Evolutionary conservation across 2,113 vertebrate species (phyloP), one percentile per base, ranked within the genome.

Genomic region (Sclerurus mexicanus): DNA sequence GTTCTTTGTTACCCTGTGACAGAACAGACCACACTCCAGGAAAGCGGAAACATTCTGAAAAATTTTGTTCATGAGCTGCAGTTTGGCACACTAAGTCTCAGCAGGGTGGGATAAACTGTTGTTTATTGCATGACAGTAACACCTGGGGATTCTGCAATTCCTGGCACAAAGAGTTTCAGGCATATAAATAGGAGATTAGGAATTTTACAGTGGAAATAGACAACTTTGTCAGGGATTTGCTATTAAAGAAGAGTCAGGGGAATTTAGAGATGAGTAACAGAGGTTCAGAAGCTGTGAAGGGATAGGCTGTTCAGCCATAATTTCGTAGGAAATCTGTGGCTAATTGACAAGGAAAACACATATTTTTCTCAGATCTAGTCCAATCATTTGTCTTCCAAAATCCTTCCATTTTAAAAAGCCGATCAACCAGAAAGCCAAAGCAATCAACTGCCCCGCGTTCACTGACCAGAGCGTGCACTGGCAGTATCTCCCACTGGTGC

Each of bases 1-100:
- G 49, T 49, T 77, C n/a, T 81, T 88, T 93, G 31, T 74, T 72
- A 56, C 5, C 12, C 33, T 47, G 49, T 79, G 71, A 24, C 71
- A 63, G 83, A 75, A 47, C 33, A 47, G 87, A 23, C 27, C 1
- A 7, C 27, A 3, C 47, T 72, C 27, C 0, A 0, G 28, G 22
- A 64, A 62, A 59, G 35, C 0, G 0, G 67, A 67, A 84, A 37
- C 14, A 8, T 59, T 68, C 35, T 60, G 60, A 64, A 68, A 79
- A 84, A 53, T 53, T 68, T 59, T 5, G 1, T 40, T 72, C 5
- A 1, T 62, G 56, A 87, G 47, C 52, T 79, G 59, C 74, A 69
- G 46, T 58, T 94, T 89, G 63, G 47, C 56, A 49, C 12, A 12
- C 23, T 39, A 40, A n/a, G 28, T 50, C 72, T 71, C 85, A 84